Evolutionary conservation across 1,140 invertebrate genomes (phyloP).

Genomic region (Temnothorax curvispinosus): DNA sequence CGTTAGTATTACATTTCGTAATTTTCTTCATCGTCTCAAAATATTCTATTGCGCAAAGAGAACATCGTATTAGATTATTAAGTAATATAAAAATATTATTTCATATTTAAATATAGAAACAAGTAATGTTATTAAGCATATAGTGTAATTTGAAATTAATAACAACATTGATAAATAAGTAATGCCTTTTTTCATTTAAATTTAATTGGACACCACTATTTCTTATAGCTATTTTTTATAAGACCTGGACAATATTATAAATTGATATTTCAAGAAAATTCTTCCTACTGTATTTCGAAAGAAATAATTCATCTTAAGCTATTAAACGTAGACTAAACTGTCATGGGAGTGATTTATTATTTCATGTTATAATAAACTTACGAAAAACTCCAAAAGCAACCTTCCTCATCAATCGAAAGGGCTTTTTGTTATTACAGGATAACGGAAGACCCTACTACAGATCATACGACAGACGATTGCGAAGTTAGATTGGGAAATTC

Average conservation of each 20-base stretch:
- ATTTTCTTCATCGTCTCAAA: constrained; percentile 9
- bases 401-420: constrained; percentile 34
- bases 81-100: not conserved
- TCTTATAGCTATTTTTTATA: not conserved
- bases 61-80: not conserved
- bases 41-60: not conserved
- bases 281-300: not conserved
- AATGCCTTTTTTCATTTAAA: not conserved
- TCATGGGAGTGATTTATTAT: constrained; percentile 47
- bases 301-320: constrained; percentile 28
- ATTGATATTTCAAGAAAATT: not conserved
- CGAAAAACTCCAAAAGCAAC: constrained; percentile 37
- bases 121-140: not conserved
- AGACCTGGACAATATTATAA: not conserved
- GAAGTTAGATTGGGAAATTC: constrained; percentile 42
- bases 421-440: constrained; percentile 33
- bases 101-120: not conserved
- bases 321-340: constrained; percentile 31
- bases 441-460: constrained; percentile 19
- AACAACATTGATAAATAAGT: not conserved
- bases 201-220: not conserved
- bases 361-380: constrained; percentile 32
- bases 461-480: constrained; percentile 27
- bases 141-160: not conserved
- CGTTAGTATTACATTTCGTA: constrained; percentile 2